Evolutionary conservation across 2,797 vertebrate species (phyloP), one percentile per base, ranked within the genome.

Genomic region (Scleropages formosus): DNA sequence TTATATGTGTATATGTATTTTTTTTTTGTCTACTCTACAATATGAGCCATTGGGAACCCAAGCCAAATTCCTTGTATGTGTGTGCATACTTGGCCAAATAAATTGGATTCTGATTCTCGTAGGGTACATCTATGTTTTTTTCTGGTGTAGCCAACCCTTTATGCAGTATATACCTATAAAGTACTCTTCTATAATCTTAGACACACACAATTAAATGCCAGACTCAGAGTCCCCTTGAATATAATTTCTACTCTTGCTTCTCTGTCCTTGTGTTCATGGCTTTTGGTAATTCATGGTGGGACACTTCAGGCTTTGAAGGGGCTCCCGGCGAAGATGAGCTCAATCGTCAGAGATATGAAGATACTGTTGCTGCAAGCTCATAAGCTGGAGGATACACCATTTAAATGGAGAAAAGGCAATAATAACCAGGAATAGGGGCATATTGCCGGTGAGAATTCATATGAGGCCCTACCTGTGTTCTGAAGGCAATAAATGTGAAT

Each of bases 221-320:
- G n/a, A n/a, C n/a, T n/a, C n/a, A n/a, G n/a, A n/a, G n/a, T n/a
- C n/a, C n/a, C n/a, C n/a, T n/a, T n/a, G n/a, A n/a, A n/a, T 46
- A 22, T 15, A 47, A 15, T 22, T 53, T 4, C 12, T 56, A 20
- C 15, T 53, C 47, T 70, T 47, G 20, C 15, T 22, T 56, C 67
- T 70, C 53, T 49, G 70, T 24, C 47, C 22, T 26, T 3, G n/a
- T 16, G 11, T 47, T 74, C 46, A 26, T 64, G 39, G n/a, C 20
- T 47, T 26, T 73, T 62, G 26, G 53, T 72, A n/a, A 65, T 65
- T 75, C 46, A 65, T 75, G 53, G 58, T 27, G 61, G n/a, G 24
- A 66, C 22, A 31, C 62, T 31, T 27, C 47, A n/a, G 22, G 22
- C 63, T 66, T 27, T 66, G 24, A 53, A 47, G 47, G 22, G 31